These are phyloP conservation scores for Melipona bicolor DNA, from an alignment of 2,888 invertebrate genomes.

Conservation along the genomic window DNA sequence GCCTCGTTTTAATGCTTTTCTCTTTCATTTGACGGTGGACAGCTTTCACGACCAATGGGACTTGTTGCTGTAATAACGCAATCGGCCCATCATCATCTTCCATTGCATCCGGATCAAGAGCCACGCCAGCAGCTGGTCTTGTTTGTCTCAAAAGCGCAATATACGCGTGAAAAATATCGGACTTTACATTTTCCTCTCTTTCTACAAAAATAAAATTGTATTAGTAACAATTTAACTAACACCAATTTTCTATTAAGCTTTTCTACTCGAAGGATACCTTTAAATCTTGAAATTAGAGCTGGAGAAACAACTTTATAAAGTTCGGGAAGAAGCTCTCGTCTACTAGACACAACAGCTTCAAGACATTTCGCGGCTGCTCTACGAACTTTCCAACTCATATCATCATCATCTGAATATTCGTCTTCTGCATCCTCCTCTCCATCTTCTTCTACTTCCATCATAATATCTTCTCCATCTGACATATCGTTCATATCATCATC, in stretches of 20 bases:
- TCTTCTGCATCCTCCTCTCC: constrained; percentile 91
- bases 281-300: constrained; percentile 95
- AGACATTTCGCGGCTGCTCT: constrained; percentile 99
- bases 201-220: constrained; percentile 86
- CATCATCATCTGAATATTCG: constrained; percentile 99
- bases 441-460: constrained; percentile 89
- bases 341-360: constrained; percentile 96
- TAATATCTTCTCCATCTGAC: constrained; percentile 88
- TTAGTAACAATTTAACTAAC: not conserved
- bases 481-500: constrained; percentile 93
- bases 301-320: constrained; percentile 96
- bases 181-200: constrained; percentile 99
- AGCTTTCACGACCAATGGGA: constrained; percentile 93
- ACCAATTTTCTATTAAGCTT: not conserved
- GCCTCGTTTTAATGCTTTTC: constrained; percentile 94
- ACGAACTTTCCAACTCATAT: constrained; percentile 99
- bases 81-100: constrained; percentile 91
- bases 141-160: constrained; percentile 97
- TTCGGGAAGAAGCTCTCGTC: constrained; percentile 95
- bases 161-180: constrained; percentile 98
- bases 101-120: constrained; percentile 89
- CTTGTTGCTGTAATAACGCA: constrained; percentile 86
- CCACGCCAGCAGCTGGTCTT: constrained; percentile 88
- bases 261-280: constrained; percentile 86
- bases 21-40: constrained; percentile 94